Conservation (phyloP, 2,888 invertebrate genomes). For the Andrena camellia region DNA sequence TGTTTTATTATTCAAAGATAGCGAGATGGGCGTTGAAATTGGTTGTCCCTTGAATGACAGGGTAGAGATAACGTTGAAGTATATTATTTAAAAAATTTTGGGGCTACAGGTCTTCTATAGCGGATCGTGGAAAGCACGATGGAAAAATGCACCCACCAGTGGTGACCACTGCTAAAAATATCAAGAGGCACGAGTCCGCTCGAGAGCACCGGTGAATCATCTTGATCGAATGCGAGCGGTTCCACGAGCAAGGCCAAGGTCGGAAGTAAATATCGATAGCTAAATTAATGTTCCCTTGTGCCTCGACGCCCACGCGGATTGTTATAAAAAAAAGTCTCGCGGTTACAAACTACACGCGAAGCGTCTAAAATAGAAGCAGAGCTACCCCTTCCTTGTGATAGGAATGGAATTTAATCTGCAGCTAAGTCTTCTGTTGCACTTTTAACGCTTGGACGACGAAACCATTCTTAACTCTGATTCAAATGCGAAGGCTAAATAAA, state of each 20-base stretch:
- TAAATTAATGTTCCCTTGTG: conserved; percentile 75
- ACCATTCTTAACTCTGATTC: too few relatives aligned
- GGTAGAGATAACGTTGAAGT: too few relatives aligned
- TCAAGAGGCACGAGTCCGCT: conserved; percentile 4
- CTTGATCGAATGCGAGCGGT: conserved; percentile 73
- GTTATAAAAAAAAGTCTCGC: conserved; percentile 44
- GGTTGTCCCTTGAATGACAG: too few relatives aligned
- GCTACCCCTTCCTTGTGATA: too few relatives aligned
- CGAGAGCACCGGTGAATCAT: conserved; percentile 74
- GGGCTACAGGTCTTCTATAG: too few relatives aligned
- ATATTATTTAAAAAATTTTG: too few relatives aligned
- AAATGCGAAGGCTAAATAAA: too few relatives aligned
- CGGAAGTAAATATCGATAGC: conserved; percentile 76
- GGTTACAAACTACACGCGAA: background rate
- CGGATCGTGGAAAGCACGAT: background rate
- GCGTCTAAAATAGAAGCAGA: background rate
- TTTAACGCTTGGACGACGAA: too few relatives aligned
- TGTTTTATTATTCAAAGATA: background rate
- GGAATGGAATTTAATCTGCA: too few relatives aligned
- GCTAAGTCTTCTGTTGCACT: too few relatives aligned
- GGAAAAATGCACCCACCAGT: conserved; percentile 10
- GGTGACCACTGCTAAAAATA: conserved; percentile 48
- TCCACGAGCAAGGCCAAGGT: conserved; percentile 81
- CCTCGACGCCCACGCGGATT: conserved; percentile 37
- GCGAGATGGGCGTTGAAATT: too few relatives aligned